These are phyloP conservation scores for Halictus rubicundus DNA, from an alignment of 1,140 invertebrate species.

Conservation along the genomic window DNA sequence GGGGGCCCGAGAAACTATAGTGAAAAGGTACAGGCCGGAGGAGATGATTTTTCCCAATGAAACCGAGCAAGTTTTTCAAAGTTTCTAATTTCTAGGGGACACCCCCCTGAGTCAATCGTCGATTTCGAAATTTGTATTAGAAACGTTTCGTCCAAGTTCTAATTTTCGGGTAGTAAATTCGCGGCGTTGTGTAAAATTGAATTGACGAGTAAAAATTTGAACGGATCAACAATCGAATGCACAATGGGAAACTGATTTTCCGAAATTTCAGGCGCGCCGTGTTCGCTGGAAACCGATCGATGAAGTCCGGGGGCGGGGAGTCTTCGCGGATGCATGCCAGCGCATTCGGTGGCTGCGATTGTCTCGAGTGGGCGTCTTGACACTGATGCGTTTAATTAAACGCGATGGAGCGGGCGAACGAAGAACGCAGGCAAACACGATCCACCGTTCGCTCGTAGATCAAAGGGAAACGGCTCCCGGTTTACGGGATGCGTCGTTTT, in stretches of 20 bases:
- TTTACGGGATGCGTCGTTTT: too few relatives aligned
- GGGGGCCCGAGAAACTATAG: too few relatives aligned
- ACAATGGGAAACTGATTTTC: neutral
- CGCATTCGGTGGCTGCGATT: constrained; percentile 29
- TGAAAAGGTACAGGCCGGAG: too few relatives aligned
- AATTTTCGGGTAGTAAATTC: too few relatives aligned
- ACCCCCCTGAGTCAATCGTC: too few relatives aligned
- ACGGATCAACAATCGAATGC: too few relatives aligned
- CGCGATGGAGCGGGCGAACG: constrained; percentile 18
- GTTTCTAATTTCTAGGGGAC: too few relatives aligned
- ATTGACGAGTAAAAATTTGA: too few relatives aligned
- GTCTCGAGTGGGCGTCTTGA: constrained; percentile 34
- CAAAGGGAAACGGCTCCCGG: neutral
- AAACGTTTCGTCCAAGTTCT: too few relatives aligned
- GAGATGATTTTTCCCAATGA: neutral
- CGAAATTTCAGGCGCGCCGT: neutral
- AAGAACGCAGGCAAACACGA: too few relatives aligned
- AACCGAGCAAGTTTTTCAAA: neutral
- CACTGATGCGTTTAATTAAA: constrained; percentile 46
- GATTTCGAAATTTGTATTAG: too few relatives aligned
- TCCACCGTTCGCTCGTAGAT: constrained; percentile 3
- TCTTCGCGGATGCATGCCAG: neutral
- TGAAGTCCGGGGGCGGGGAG: neutral
- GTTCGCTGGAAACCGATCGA: neutral
- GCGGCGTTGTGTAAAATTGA: too few relatives aligned